phyloP scores from a whole-genome alignment of 2,888 invertebrate species.

The Caenorhabditis doughertyi region DNA sequence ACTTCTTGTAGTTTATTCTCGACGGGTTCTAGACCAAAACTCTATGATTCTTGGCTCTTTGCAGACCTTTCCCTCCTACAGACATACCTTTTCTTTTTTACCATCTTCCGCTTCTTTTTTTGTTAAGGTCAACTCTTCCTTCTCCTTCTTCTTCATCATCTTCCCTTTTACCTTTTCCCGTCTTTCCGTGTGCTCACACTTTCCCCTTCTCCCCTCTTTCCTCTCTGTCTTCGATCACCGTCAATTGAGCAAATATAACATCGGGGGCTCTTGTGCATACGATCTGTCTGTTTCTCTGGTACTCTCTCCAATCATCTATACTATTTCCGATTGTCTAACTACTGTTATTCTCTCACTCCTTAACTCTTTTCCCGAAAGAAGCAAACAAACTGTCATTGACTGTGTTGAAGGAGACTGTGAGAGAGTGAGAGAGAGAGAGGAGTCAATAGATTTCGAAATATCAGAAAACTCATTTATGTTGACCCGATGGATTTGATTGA shows the following conservation, averaged over 20 bases:
- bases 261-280: background rate
- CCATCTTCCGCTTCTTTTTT: slow-evolving; percentile 5
- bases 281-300: background rate
- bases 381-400: slow-evolving; percentile 33
- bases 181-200: background rate
- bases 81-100: background rate
- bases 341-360: slow-evolving; percentile 1
- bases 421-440: background rate
- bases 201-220: background rate
- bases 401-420: background rate
- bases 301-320: background rate
- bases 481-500: background rate
- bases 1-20: no score
- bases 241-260: slow-evolving; percentile 21
- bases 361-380: background rate
- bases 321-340: slow-evolving; percentile 1
- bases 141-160: background rate
- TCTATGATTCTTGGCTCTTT: no score
- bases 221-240: no score
- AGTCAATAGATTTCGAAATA: slow-evolving; percentile 29
- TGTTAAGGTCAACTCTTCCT: slow-evolving; percentile 4
- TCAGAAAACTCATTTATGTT: slow-evolving; percentile 4
- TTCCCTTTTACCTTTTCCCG: background rate
- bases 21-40: no score
- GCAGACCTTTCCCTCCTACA: background rate